A percentile compares a stretch with the other conserved stretches of the same genome.
These are phyloP conservation scores for Diorhabda sublineata DNA, from an alignment of 1,140 invertebrate species.

Conservation along the genomic window DNA sequence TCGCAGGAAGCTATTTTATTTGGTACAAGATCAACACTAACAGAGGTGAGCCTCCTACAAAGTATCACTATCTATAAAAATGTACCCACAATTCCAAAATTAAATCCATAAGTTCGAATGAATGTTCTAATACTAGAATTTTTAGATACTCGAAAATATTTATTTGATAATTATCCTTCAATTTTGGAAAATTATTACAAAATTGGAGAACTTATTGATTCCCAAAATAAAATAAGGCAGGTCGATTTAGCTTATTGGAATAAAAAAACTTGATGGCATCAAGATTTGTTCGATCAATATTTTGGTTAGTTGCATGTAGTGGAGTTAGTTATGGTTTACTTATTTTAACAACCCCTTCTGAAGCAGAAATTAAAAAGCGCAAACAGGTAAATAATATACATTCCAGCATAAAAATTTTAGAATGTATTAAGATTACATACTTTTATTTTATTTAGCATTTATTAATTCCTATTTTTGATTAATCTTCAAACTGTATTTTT, in stretches of 20 bases:
- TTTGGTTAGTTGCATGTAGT: conserved; percentile 55
- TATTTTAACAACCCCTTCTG: conserved; percentile 52
- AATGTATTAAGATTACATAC: no score
- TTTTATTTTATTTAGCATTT: no score
- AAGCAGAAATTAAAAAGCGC: conserved; percentile 32
- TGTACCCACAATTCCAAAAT: background rate
- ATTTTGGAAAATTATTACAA: conserved; percentile 58
- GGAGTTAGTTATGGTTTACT: conserved; percentile 55
- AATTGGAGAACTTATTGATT: conserved; percentile 53
- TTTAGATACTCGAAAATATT: conserved; percentile 57
- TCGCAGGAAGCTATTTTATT: conserved; percentile 54
- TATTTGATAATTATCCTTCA: conserved; percentile 57
- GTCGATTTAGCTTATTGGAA: conserved; percentile 53
- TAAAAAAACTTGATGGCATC: conserved; percentile 48
- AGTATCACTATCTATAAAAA: conserved; percentile 11
- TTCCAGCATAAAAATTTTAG: no score
- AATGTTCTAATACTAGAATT: background rate
- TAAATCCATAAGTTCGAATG: no score
- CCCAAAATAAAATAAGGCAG: conserved; percentile 50
- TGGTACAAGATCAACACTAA: conserved; percentile 60
- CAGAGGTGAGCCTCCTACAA: conserved; percentile 47
- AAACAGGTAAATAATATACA: conserved; percentile 17
- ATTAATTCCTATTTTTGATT: no score
- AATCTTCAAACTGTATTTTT: no score
- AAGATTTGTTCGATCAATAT: conserved; percentile 51